These are phyloP conservation scores for Drosophila infuscata DNA, from an alignment of 2,888 invertebrate species.

Conservation along the genomic window DNA sequence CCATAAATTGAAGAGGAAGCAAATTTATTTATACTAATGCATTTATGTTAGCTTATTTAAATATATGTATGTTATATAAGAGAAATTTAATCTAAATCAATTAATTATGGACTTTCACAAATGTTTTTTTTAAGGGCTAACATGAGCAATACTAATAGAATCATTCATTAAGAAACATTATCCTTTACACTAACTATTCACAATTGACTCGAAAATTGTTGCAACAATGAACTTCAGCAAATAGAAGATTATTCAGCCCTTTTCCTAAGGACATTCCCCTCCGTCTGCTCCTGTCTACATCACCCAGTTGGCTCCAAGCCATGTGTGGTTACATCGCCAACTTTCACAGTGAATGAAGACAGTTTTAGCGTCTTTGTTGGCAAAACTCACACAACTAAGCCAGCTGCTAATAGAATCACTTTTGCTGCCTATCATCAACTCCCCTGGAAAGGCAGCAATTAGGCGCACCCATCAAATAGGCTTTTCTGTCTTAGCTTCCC, in stretches of 20 bases:
- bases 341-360: not conserved
- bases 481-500: not conserved
- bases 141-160: too few relatives aligned
- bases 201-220: not conserved
- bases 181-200: not conserved
- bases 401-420: not conserved
- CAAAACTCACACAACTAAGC: not conserved
- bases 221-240: not conserved
- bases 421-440: not conserved
- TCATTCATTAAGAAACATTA: too few relatives aligned
- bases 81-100: too few relatives aligned
- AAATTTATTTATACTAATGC: too few relatives aligned
- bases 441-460: not conserved
- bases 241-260: not conserved
- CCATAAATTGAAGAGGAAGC: too few relatives aligned
- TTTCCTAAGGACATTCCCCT: not conserved
- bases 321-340: not conserved
- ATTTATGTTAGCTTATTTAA: too few relatives aligned
- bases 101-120: too few relatives aligned
- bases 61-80: too few relatives aligned
- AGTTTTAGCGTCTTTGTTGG: not conserved
- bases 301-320: not conserved
- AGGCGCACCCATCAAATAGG: not conserved
- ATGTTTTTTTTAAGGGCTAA: too few relatives aligned
- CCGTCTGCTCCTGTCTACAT: not conserved